These are phyloP conservation scores for Centroberyx gerrardi DNA, from an alignment of 2,797 vertebrate genomes.

Conservation along the genomic window DNA sequence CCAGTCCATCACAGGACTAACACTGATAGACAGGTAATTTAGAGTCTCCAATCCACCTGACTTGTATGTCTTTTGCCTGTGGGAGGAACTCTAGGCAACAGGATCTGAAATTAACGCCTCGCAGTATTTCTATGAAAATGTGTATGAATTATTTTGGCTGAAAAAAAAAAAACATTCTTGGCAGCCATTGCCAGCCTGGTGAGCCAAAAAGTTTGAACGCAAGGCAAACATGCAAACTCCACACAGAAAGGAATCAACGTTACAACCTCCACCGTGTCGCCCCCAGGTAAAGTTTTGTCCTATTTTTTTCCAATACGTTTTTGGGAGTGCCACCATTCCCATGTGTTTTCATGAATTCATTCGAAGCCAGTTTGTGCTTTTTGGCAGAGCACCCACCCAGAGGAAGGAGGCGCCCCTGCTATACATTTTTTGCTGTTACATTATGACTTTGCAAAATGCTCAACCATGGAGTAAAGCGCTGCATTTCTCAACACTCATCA, in stretches of 20 bases:
- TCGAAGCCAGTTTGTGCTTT: background rate
- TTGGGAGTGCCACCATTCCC: background rate
- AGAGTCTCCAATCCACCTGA: no score
- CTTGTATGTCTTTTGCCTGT: no score
- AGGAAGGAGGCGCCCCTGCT: background rate
- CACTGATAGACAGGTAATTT: no score
- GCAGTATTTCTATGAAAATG: background rate
- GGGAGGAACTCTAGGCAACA: no score
- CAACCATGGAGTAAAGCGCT: background rate
- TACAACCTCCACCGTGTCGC: no score
- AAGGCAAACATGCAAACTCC: no score
- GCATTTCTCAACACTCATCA: background rate
- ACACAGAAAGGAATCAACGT: no score
- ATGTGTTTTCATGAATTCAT: background rate
- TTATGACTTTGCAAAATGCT: background rate
- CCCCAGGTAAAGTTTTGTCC: no score
- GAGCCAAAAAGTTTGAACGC: no score
- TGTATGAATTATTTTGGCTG: background rate
- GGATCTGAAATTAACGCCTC: background rate
- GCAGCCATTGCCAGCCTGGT: no score
- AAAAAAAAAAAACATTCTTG: background rate
- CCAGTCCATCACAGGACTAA: no score
- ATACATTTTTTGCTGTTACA: background rate
- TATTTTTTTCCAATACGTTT: no score
- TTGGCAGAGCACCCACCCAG: background rate